These are phyloP conservation scores for Larimichthys crocea DNA, from an alignment of 2,113 vertebrate genomes.

Conservation along the genomic window DNA sequence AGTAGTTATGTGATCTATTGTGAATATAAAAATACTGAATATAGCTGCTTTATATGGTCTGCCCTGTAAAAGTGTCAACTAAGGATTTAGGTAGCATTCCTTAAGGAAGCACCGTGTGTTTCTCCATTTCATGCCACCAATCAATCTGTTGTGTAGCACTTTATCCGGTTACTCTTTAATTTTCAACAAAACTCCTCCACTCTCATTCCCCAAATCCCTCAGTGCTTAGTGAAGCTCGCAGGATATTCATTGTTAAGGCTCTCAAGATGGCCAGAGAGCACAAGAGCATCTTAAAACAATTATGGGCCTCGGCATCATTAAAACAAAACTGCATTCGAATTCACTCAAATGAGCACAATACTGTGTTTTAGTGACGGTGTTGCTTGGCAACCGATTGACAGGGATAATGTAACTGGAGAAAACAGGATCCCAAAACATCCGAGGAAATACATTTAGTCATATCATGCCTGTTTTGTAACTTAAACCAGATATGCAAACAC, in stretches of 20 bases:
- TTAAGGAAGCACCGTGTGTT: background rate
- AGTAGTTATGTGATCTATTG: background rate
- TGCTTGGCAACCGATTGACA: conserved; percentile 32
- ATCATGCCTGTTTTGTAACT: conserved; percentile 59
- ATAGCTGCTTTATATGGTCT: background rate
- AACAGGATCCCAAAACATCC: conserved; percentile 35
- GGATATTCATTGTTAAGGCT: conserved; percentile 44
- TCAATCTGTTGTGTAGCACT: conserved; percentile 21
- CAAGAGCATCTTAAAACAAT: conserved; percentile 74
- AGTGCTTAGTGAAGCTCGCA: conserved; percentile 36
- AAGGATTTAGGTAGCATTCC: background rate
- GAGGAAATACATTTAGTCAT: conserved; percentile 24
- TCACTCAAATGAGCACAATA: conserved; percentile 41
- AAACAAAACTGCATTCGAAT: conserved; percentile 37
- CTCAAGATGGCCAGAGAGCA: conserved; percentile 47
- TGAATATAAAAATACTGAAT: background rate
- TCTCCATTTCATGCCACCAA: background rate
- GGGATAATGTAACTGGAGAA: conserved; percentile 26
- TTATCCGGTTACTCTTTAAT: conserved; percentile 20
- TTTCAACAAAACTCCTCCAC: conserved; percentile 26
- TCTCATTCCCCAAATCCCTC: conserved; percentile 23
- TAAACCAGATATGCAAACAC: conserved; percentile 46
- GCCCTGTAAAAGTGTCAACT: background rate
- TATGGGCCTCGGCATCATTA: conserved; percentile 51
- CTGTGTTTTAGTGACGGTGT: conserved; percentile 23